Evolutionary conservation across 2,113 vertebrate genomes (phyloP).

Genomic region (Hemiprocne comata): DNA sequence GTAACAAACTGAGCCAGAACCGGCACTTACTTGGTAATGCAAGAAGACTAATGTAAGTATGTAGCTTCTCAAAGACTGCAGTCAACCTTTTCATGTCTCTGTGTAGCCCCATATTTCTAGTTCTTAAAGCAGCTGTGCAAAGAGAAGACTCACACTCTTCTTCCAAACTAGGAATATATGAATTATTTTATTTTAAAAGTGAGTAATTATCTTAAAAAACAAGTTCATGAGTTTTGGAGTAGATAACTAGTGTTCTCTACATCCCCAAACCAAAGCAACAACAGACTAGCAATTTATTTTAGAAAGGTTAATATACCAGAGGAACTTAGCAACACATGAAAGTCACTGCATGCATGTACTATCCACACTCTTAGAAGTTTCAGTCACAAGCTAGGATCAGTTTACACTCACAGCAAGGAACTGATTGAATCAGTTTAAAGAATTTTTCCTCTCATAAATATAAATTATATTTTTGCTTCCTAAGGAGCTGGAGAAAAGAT

Average conservation of each 20-base stretch:
- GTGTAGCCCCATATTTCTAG: slow-evolving; percentile 89
- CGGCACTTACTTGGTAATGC: slow-evolving; percentile 89
- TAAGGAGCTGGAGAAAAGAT: not conserved
- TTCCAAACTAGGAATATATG: slow-evolving; percentile 85
- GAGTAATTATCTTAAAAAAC: slow-evolving; percentile 25
- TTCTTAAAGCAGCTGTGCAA: slow-evolving; percentile 85
- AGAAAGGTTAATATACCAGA: not conserved
- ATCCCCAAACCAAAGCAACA: not conserved
- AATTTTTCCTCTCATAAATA: not conserved
- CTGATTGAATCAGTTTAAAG: not conserved
- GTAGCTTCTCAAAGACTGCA: slow-evolving; percentile 90
- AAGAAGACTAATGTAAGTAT: slow-evolving; percentile 87
- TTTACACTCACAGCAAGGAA: not conserved
- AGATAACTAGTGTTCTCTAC: not conserved
- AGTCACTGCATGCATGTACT: not conserved
- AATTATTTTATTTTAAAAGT: slow-evolving; percentile 46
- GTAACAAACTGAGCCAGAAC: not conserved
- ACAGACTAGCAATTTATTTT: not conserved
- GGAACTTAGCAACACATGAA: not conserved
- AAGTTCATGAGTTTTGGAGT: not conserved
- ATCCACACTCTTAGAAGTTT: not conserved
- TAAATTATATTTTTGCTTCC: not conserved
- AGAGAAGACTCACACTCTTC: slow-evolving; percentile 92
- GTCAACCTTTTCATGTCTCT: slow-evolving; percentile 88
- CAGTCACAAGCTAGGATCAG: not conserved